Conservation (phyloP, 2,888 invertebrate genomes). For the Antheraea yamamai region DNA sequence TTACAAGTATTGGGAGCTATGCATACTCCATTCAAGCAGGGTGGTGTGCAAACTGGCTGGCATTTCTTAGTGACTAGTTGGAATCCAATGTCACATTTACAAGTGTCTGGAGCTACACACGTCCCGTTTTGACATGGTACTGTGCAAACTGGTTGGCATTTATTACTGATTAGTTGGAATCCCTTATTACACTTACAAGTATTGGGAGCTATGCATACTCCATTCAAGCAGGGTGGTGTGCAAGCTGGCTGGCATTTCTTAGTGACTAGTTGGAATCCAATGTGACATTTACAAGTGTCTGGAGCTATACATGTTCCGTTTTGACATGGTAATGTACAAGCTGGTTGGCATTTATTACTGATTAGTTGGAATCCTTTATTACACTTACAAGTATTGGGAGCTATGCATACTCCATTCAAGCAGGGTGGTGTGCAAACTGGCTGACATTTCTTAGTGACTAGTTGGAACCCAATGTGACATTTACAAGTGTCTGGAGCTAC, state of each 20-base stretch:
- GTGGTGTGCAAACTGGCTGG: slow-evolving; percentile 7
- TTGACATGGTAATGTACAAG: no score
- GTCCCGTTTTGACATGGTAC: no score
- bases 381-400: slow-evolving; percentile 23
- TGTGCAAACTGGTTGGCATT: slow-evolving; percentile 37
- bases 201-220: slow-evolving; percentile 16
- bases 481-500: neutral
- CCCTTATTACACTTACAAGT: slow-evolving; percentile 26
- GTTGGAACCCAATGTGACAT: neutral
- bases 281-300: neutral
- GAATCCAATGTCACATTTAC: neutral
- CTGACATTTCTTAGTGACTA: neutral
- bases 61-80: neutral
- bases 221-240: slow-evolving; percentile 8
- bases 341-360: slow-evolving; percentile 26
- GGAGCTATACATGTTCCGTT: slow-evolving; percentile 4
- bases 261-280: neutral
- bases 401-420: slow-evolving; percentile 13
- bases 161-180: slow-evolving; percentile 20
- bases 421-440: slow-evolving; percentile 14
- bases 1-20: slow-evolving; percentile 13
- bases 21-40: slow-evolving; percentile 16
- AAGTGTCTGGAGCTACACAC: neutral
- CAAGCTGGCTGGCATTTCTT: slow-evolving; percentile 15
- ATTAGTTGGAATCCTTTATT: slow-evolving; percentile 25